Evolutionary conservation across 2,797 vertebrate species (phyloP).

Genomic region (Emydoidea blandingii): DNA sequence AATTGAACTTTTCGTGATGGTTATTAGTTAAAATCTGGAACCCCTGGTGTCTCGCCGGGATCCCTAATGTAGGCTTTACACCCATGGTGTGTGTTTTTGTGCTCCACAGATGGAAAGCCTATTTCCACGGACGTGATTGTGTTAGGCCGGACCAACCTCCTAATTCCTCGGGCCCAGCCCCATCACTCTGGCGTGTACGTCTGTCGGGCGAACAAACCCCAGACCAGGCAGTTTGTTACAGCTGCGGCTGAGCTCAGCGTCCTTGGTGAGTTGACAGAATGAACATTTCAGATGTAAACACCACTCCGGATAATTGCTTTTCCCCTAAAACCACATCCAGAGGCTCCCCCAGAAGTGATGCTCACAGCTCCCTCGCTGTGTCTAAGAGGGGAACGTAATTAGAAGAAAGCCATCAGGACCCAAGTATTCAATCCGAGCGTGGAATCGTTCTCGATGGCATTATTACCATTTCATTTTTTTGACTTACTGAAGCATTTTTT

Average conservation of each 20-base stretch:
- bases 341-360: not conserved
- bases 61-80: not conserved
- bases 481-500: not conserved
- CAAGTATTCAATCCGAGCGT: not conserved
- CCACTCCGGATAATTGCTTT: not conserved
- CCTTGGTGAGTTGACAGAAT: constrained; percentile 85
- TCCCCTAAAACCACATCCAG: not conserved
- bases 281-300: rapidly evolving
- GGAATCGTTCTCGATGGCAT: not conserved
- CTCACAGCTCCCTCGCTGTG: rapidly evolving
- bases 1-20: not conserved
- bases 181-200: constrained; percentile 94
- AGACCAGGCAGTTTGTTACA: constrained; percentile 91
- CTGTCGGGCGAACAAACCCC: constrained; percentile 96
- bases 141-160: constrained; percentile 91
- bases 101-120: constrained; percentile 90
- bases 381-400: not conserved
- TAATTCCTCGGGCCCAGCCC: constrained; percentile 90
- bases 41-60: not conserved
- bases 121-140: constrained; percentile 94
- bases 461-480: constrained; percentile 38
- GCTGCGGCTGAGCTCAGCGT: constrained; percentile 92
- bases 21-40: not conserved
- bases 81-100: not conserved
- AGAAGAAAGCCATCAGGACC: not conserved